These are phyloP conservation scores for Rhinoderma darwinii DNA, from an alignment of 2,113 vertebrate genomes.

Conservation along the genomic window DNA sequence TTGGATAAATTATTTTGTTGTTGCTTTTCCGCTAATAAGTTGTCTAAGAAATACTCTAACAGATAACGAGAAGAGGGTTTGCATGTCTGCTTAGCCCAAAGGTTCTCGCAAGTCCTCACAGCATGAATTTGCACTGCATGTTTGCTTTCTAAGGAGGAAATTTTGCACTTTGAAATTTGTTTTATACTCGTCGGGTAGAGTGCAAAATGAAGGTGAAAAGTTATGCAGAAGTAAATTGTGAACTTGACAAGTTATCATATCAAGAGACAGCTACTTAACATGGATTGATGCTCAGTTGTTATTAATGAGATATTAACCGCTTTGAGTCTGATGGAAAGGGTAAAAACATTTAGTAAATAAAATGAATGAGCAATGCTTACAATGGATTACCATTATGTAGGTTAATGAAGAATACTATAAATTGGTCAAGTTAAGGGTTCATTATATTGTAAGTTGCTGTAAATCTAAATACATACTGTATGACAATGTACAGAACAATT, in stretches of 20 bases:
- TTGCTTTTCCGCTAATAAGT: conserved; percentile 64
- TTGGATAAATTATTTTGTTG: conserved; percentile 65
- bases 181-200: conserved; percentile 73
- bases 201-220: conserved; percentile 75
- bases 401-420: not conserved
- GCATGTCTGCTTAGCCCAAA: conserved; percentile 69
- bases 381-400: not conserved
- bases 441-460: no score
- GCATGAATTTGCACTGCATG: conserved; percentile 74
- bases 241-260: conserved; percentile 74
- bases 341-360: not conserved
- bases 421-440: no score
- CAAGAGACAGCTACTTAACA: conserved; percentile 70
- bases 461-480: no score
- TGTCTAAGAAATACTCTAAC: conserved; percentile 65
- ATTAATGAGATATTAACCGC: conserved; percentile 63
- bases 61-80: conserved; percentile 66
- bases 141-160: conserved; percentile 69
- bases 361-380: not conserved
- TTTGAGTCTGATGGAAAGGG: not conserved
- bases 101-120: conserved; percentile 68
- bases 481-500: no score
- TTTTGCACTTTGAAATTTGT: conserved; percentile 63
- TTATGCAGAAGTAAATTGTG: conserved; percentile 78
- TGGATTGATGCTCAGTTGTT: conserved; percentile 67